Base-by-base conservation (phyloP, 92 coral and sea anemone genomes). In the Palythoa heliodiscus region DNA sequence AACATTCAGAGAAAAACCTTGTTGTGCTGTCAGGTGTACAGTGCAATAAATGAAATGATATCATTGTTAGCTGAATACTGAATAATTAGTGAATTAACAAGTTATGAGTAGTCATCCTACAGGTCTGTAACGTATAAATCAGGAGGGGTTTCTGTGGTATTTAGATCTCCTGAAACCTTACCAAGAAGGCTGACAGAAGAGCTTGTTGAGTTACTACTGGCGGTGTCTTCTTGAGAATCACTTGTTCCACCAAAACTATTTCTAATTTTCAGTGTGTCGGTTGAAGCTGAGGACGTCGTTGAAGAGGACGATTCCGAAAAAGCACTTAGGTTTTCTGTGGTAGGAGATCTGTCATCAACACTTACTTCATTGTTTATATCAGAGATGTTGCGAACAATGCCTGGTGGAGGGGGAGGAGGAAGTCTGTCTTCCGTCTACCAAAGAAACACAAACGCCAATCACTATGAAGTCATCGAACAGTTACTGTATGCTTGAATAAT, bases 181-280 rank as follows among this genome's bases (percentile, higher is more conserved):
- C 98, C 98, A 81, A 96, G 88, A 50, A 96, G 88, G 63, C 85
- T 93, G 68, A 92, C 83, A 19, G 98, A 92, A 0, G 98, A 96
- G 70, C 98, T 72, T 38, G 91, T 87, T 5, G 98, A 91, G 54
- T 76, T 61, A 52, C 86, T 76, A 66, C 93, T 85, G n/a, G 7
- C 55, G 53, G 92, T 84, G 7, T 92, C 98, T 69, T 92, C 95
- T 14, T 83, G 95, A 40, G 92, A 95, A 78, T 92, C 97, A 3
- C 87, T 78, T 11, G 95, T 88, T 52, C 89, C 86, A 69, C 89
- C 86, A 77, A 70, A 89, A 70, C 93, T 88, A 43, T 91, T 91
- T 61, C 89, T 89, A 70, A 84, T 94, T 83, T 94, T 94, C 85
- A 94, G 84, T 22, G 98, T 94, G 82, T 94, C 98, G 23, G 93